Evolutionary conservation across 1,140 invertebrate genomes (phyloP), one percentile per base, ranked within the genome.

Genomic region (Stegodyphus dumicola): DNA sequence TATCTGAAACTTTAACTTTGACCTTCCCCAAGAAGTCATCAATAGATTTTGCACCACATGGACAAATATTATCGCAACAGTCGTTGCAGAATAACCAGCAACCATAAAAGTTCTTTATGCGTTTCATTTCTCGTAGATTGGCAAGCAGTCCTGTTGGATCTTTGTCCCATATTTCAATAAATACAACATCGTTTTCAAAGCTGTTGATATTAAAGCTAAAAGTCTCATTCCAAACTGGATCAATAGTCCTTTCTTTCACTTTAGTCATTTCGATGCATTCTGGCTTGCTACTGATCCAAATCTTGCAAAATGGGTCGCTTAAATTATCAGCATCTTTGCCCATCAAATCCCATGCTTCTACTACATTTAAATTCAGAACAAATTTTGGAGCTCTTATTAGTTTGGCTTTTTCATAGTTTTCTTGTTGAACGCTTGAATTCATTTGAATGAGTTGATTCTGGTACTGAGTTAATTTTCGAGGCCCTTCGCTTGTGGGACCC

Each of bases 1-100:
- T 74, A 51, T 53, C 48, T 51, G n/a, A 48, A 7, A 83, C 15
- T 13, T 66, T 54, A 66, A 83, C 49, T 66, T 75, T 60, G 66
- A 69, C 56, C 49, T 83, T 74, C 11, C 80, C 80, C 11, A 75
- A 33, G 18, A 83, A 83, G 67, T 83, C 80, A 56, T 83, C 60
- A 15, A 75, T 52, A 10, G 80, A 33, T 51, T 51, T n/a, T 18
- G 7, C 11, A 7, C 71, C n/a, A 33, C 80, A 83, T 18, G 10
- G 5, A n/a, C 70, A 83, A 6, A 75, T 7, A 48, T 54, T 56
- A n/a, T 75, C 60, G 13, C 56, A 65, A 7, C 18, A 65, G 11
- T 83, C 80, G 13, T 10, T 13, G 51, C 70, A 83, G 10, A 74
- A 83, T 13, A 54, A 53, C n/a, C 49, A 54, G 7, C 54, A 83